phyloP scores from a whole-genome alignment of 2,888 invertebrate species.

The Temnothorax ravouxi region DNA sequence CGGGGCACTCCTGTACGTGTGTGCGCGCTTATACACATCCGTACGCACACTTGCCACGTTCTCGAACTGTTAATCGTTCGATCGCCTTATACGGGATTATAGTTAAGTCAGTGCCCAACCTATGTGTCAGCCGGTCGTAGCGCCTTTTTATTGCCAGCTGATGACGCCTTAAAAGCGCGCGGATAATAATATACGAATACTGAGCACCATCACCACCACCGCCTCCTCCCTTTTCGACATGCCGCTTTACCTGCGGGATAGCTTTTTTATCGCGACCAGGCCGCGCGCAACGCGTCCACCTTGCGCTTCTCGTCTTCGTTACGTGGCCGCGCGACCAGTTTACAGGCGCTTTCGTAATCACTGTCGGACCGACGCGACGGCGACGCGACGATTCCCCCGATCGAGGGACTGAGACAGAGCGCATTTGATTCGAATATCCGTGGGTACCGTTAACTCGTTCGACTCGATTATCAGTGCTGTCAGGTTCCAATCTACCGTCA shows the following conservation, averaged over 20 bases:
- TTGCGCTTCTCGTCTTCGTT: constrained; percentile 42
- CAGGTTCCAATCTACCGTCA: constrained; percentile 60
- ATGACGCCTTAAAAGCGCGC: constrained; percentile 79
- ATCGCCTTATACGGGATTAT: constrained; percentile 77
- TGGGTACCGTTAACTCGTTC: constrained; percentile 53
- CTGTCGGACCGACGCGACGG: not conserved
- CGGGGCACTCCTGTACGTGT: constrained; percentile 57
- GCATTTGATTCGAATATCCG: constrained; percentile 36
- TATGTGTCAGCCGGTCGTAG: constrained; percentile 71
- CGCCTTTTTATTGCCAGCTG: constrained; percentile 73
- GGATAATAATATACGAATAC: constrained; percentile 78
- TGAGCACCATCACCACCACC: constrained; percentile 42
- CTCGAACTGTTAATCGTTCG: constrained; percentile 79
- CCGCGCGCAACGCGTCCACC: constrained; percentile 15
- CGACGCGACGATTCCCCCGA: not conserved
- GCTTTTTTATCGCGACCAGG: constrained; percentile 54
- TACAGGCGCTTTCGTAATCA: constrained; percentile 46
- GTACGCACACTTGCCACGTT: constrained; percentile 42
- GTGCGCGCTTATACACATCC: constrained; percentile 52
- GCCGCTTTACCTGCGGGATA: constrained; percentile 53
- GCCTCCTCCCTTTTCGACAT: constrained; percentile 56
- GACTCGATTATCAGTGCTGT: constrained; percentile 61
- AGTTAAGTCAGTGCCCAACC: constrained; percentile 64
- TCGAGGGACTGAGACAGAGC: constrained; percentile 31
- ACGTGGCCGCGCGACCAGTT: not conserved